Evolutionary conservation across 1,140 invertebrate species (phyloP).

Genomic region (Atta colombica): DNA sequence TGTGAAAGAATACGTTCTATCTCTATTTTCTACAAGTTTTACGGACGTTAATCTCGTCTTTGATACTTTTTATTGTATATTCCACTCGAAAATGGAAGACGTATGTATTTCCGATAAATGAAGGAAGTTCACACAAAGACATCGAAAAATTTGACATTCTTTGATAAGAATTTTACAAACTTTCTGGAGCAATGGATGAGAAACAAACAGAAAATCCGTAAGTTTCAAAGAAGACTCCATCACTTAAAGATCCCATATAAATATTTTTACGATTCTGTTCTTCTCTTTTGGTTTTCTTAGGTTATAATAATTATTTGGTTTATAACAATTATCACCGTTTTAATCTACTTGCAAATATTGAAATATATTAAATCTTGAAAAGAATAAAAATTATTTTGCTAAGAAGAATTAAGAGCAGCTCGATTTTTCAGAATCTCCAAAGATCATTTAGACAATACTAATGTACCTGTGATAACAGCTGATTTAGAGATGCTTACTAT

Average conservation of each 20-base stretch:
- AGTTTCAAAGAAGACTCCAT: slow-evolving; percentile 18
- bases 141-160: not conserved
- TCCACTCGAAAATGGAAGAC: not conserved
- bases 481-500: slow-evolving; percentile 82
- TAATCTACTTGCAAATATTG: not conserved
- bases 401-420: not conserved
- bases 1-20: not conserved
- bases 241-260: not conserved
- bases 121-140: not conserved
- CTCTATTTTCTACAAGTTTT: slow-evolving; percentile 1
- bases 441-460: slow-evolving; percentile 64
- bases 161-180: not conserved
- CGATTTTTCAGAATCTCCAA: slow-evolving; percentile 60
- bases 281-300: not conserved
- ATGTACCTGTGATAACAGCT: slow-evolving; percentile 81
- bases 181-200: slow-evolving; percentile 57
- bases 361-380: not conserved
- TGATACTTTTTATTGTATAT: not conserved
- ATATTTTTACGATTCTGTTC: not conserved
- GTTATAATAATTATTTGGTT: too few relatives aligned
- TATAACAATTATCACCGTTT: not conserved
- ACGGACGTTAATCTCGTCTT: not conserved
- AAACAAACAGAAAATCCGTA: slow-evolving; percentile 48
- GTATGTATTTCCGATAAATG: not conserved
- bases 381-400: slow-evolving; percentile 2